Conservation (phyloP, 1,140 invertebrate genomes). For the Ditylenchus dipsaci region DNA sequence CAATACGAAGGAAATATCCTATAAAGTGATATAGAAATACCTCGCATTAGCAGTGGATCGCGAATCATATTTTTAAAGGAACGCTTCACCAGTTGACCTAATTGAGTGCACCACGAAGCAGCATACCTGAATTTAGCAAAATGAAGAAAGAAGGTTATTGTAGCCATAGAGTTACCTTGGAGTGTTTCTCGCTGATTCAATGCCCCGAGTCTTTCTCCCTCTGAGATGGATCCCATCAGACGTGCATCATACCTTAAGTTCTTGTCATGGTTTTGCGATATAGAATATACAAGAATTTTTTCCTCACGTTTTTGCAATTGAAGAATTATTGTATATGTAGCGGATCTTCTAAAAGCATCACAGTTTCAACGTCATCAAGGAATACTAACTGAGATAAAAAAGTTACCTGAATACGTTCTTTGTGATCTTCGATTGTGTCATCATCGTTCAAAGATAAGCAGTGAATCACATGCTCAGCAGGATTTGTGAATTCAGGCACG, state of each 20-base stretch:
- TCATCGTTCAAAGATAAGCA: neutral
- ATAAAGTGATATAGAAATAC: conserved; percentile 61
- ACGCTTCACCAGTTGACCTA: conserved; percentile 79
- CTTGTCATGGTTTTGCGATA: too few species aligned
- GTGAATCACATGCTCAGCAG: neutral
- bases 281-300: too few species aligned
- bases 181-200: neutral
- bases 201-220: neutral
- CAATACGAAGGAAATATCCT: conserved; percentile 26
- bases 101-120: conserved; percentile 73
- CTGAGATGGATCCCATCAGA: neutral
- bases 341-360: too few species aligned
- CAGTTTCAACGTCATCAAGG: too few species aligned
- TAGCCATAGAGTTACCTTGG: too few species aligned
- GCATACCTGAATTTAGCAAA: too few species aligned
- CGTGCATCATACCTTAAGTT: neutral
- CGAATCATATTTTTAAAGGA: conserved; percentile 78
- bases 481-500: neutral
- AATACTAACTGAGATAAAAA: neutral
- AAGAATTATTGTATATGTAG: too few species aligned
- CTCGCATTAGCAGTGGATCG: conserved; percentile 81
- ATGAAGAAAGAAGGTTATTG: too few species aligned
- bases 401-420: neutral
- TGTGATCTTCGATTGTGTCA: neutral
- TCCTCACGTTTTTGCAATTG: too few species aligned